A percentile compares a stretch with the other conserved stretches of the same genome.
phyloP scores from a whole-genome alignment of 1,140 invertebrate genomes.

The Homalodisca vitripennis region DNA sequence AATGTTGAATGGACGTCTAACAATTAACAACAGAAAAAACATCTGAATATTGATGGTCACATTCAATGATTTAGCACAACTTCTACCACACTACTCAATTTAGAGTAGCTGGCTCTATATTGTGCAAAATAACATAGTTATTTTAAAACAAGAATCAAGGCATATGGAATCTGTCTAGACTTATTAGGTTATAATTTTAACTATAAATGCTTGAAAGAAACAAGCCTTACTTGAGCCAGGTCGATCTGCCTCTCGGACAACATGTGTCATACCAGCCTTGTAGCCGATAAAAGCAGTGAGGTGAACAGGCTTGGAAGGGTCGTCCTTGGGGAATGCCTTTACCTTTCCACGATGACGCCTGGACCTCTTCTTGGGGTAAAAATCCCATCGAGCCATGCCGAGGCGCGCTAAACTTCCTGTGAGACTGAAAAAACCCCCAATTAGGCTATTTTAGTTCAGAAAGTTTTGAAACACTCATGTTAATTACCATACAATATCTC shows the following conservation, averaged over 20 bases:
- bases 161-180: too few species aligned
- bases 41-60: too few species aligned
- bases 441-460: too few species aligned
- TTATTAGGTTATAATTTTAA: too few species aligned
- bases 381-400: conserved; percentile 99
- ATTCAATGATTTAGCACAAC: too few species aligned
- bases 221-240: conserved; percentile 92
- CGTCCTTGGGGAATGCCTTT: conserved; percentile 99
- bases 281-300: conserved; percentile 97
- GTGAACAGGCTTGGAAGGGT: conserved; percentile 94
- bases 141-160: too few species aligned
- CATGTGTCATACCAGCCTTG: conserved; percentile 99
- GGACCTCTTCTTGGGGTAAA: conserved; percentile 97
- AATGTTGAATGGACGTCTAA: too few species aligned
- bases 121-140: background rate
- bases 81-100: background rate
- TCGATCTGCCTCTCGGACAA: conserved; percentile 97
- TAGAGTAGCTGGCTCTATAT: background rate
- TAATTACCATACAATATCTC: too few species aligned
- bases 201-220: background rate
- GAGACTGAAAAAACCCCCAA: conserved; percentile 87
- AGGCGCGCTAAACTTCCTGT: conserved; percentile 99
- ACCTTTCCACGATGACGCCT: conserved; percentile 96
- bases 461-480: too few species aligned
- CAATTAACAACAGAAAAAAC: too few species aligned